These are phyloP conservation scores for Lagopus muta DNA, from an alignment of 2,113 vertebrate species.

Conservation along the genomic window DNA sequence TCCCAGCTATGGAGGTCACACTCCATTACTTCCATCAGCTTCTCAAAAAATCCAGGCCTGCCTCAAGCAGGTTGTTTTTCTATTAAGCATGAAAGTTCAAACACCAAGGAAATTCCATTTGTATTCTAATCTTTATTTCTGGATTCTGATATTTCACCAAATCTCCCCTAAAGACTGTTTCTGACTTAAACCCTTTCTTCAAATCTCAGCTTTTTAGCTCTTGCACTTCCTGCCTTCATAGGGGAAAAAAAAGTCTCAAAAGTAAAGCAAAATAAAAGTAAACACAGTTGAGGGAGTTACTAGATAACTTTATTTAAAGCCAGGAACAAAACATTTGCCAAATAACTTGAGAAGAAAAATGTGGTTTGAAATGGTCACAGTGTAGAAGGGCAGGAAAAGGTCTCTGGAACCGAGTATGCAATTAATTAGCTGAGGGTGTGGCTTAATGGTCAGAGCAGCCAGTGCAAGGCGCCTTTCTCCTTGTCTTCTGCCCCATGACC, in stretches of 20 bases:
- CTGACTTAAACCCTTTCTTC: neutral
- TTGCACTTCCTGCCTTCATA: conserved; percentile 20
- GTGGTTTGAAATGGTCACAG: conserved; percentile 13
- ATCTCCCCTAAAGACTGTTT: conserved; percentile 46
- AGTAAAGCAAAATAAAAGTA: conserved; percentile 54
- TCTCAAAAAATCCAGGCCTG: neutral
- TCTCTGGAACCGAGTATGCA: conserved; percentile 1
- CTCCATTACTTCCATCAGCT: conserved; percentile 41
- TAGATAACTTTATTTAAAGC: conserved; percentile 55
- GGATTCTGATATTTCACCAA: conserved; percentile 1
- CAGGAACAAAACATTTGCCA: conserved; percentile 53
- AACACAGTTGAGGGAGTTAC: conserved; percentile 26
- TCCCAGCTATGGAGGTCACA: conserved; percentile 15
- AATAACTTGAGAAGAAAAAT: conserved; percentile 7
- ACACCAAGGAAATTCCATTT: conserved; percentile 16
- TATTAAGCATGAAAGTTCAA: conserved; percentile 39
- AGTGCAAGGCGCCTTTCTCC: neutral
- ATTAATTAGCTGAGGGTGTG: neutral
- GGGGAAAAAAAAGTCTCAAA: conserved; percentile 15
- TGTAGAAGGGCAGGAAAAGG: conserved; percentile 16
- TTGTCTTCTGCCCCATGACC: neutral
- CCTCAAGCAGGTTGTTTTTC: conserved; percentile 31
- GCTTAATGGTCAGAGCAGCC: neutral
- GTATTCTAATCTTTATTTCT: neutral
- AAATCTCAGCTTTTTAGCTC: conserved; percentile 11